Evolutionary conservation across 2,797 vertebrate genomes (phyloP).

Genomic region (Propithecus perrieri): DNA sequence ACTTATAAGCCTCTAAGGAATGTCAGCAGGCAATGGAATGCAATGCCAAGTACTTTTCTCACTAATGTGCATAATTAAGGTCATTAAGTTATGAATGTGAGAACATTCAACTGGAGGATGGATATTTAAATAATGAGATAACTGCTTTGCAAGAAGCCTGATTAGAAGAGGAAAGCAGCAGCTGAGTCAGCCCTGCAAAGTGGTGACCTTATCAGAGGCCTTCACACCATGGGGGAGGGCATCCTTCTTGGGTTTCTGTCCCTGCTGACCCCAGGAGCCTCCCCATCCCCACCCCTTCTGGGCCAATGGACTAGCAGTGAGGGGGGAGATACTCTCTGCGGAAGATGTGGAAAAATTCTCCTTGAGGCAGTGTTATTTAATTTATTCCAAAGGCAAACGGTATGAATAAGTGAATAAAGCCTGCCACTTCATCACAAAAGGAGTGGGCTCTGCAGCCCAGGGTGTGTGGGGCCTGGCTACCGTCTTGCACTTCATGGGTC

Average conservation of each 20-base stretch:
- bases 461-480: accelerated
- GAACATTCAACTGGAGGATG: slow-evolving; percentile 29
- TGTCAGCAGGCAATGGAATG: background rate
- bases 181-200: background rate
- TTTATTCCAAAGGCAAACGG: background rate
- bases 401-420: background rate
- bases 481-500: background rate
- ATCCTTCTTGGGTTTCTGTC: background rate
- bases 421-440: background rate
- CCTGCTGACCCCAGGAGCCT: background rate
- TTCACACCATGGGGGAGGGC: background rate
- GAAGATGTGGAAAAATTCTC: background rate
- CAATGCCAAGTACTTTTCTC: background rate
- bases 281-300: background rate
- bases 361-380: background rate
- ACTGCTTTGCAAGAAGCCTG: slow-evolving; percentile 12
- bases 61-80: slow-evolving; percentile 55
- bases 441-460: background rate
- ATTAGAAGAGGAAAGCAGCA: background rate
- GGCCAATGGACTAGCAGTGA: background rate
- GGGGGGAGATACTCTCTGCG: background rate
- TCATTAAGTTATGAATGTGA: slow-evolving; percentile 64
- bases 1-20: background rate
- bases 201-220: background rate
- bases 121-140: slow-evolving; percentile 58